Evolutionary conservation across 2,113 vertebrate species (phyloP).

Genomic region (Lophotis ruficrista): DNA sequence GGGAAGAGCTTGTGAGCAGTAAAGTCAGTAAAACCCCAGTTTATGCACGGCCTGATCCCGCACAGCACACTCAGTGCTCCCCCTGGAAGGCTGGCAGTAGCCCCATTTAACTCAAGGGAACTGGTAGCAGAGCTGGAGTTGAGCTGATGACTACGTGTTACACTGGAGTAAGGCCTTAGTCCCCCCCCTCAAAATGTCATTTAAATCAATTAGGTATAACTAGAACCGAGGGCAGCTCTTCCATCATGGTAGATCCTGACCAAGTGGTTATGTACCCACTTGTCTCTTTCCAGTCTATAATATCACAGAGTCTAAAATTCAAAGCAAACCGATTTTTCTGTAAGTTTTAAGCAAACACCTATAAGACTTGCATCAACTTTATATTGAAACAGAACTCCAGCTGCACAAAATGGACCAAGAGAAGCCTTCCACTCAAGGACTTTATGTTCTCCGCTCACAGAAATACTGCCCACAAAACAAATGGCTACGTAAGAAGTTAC

Average conservation of each 20-base stretch:
- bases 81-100: neutral
- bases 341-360: neutral
- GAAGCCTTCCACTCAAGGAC: neutral
- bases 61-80: neutral
- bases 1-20: neutral
- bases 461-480: neutral
- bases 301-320: neutral
- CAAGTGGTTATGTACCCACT: neutral
- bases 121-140: neutral
- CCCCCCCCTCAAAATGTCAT: rapidly evolving
- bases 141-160: neutral
- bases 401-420: neutral
- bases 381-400: neutral
- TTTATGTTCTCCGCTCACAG: neutral
- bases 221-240: neutral
- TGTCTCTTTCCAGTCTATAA: neutral
- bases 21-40: neutral
- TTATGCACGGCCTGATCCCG: neutral
- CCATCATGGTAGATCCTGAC: neutral
- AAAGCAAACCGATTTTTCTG: neutral
- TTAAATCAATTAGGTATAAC: neutral
- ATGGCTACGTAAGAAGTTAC: neutral
- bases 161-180: neutral
- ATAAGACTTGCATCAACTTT: neutral
- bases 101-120: neutral